These are phyloP conservation scores for Platorchestia sp. DNA, from an alignment of 1,140 invertebrate genomes.

Conservation along the genomic window DNA sequence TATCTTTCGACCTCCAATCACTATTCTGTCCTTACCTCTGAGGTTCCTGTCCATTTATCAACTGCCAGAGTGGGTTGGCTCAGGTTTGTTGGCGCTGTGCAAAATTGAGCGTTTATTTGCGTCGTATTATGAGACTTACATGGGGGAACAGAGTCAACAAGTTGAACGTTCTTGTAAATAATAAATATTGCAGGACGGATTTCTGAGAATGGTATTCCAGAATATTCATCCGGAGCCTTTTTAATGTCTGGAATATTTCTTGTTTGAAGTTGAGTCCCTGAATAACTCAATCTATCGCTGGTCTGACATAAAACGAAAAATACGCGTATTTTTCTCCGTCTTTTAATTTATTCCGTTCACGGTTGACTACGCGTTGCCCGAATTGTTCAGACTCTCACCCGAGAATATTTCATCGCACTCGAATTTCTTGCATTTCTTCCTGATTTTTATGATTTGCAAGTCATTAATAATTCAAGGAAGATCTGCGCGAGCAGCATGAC, in stretches of 20 bases:
- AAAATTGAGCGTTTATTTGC: too few relatives aligned
- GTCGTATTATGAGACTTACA: too few relatives aligned
- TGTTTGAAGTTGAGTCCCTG: neutral
- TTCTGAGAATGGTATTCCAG: neutral
- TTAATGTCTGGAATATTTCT: neutral
- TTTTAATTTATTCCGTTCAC: neutral
- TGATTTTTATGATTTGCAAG: neutral
- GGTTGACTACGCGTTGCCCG: neutral
- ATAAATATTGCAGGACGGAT: neutral
- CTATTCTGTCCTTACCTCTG: too few relatives aligned
- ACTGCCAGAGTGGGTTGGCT: too few relatives aligned
- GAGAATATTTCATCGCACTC: neutral
- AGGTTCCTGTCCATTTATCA: too few relatives aligned
- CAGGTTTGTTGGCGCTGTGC: too few relatives aligned
- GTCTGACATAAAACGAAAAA: neutral
- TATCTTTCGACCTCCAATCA: too few relatives aligned
- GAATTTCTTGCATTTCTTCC: neutral
- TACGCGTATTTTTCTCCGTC: neutral
- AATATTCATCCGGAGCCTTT: neutral
- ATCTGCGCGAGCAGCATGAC: neutral
- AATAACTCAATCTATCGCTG: neutral
- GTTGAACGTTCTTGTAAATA: neutral
- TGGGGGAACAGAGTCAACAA: too few relatives aligned
- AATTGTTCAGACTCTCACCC: neutral
- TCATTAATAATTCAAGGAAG: conserved; percentile 22